These are phyloP conservation scores for Mythimna ferrago DNA, from an alignment of 2,888 invertebrate genomes.

Conservation along the genomic window DNA sequence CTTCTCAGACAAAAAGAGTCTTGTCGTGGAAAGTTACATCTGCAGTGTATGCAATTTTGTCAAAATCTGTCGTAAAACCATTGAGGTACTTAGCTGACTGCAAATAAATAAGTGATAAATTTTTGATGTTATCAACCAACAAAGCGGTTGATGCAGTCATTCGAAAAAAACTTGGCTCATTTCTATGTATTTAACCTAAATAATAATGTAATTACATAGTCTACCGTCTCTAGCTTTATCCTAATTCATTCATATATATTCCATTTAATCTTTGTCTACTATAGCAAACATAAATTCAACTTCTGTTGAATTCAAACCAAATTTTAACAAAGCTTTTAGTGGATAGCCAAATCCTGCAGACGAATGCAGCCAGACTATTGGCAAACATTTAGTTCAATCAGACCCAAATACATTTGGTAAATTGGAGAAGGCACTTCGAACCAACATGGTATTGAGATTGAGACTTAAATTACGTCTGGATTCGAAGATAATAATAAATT, in stretches of 20 bases:
- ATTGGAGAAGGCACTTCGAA: conserved; percentile 43
- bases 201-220: background rate
- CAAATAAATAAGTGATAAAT: background rate
- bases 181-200: background rate
- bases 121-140: background rate
- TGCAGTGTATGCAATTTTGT: background rate
- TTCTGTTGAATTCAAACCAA: conserved; percentile 43
- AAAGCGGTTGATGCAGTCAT: background rate
- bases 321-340: conserved; percentile 64
- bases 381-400: conserved; percentile 66
- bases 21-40: background rate
- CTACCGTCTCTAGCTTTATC: background rate
- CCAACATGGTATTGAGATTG: conserved; percentile 26
- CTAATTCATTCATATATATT: conserved; percentile 24
- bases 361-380: conserved; percentile 62
- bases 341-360: conserved; percentile 60
- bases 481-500: background rate
- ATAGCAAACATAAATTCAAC: conserved; percentile 43
- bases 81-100: background rate
- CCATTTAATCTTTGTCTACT: conserved; percentile 37
- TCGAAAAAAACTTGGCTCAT: background rate
- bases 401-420: conserved; percentile 49
- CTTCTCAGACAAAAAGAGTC: conserved; percentile 14
- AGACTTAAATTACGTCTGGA: conserved; percentile 1
- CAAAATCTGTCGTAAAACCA: too few species aligned